Conservation (phyloP, 2,797 vertebrate species). For the Chaunax sp. region DNA sequence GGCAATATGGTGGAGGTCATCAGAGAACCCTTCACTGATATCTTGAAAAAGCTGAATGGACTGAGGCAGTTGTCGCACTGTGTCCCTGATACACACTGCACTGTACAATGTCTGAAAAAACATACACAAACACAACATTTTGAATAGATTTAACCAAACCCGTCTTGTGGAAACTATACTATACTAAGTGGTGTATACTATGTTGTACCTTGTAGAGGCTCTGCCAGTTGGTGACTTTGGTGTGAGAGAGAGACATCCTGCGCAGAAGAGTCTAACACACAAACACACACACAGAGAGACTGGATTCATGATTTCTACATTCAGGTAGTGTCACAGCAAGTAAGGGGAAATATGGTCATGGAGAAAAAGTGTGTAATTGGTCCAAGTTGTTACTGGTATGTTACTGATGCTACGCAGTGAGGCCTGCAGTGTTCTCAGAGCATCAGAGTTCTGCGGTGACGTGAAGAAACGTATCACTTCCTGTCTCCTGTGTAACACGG, state of each 20-base stretch:
- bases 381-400: constrained; percentile 83
- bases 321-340: constrained; percentile 11
- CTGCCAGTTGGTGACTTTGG: constrained; percentile 94
- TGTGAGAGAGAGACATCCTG: constrained; percentile 92
- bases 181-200: background rate
- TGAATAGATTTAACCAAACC: background rate
- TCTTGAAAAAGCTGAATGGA: constrained; percentile 90
- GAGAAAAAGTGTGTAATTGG: background rate
- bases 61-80: constrained; percentile 87
- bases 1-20: constrained; percentile 90
- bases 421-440: constrained; percentile 87
- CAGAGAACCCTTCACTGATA: constrained; percentile 88
- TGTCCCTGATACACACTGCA: constrained; percentile 92
- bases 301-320: constrained; percentile 3
- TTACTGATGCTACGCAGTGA: constrained; percentile 93
- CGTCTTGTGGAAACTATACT: background rate
- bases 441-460: constrained; percentile 88
- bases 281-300: constrained; percentile 41
- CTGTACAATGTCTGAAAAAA: constrained; percentile 87
- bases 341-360: constrained; percentile 1
- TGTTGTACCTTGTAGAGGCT: constrained; percentile 90
- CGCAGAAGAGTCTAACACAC: constrained; percentile 87
- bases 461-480: constrained; percentile 95
- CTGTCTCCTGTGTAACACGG: constrained; percentile 88
- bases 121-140: constrained; percentile 30